Evolutionary conservation across 2,113 vertebrate species (phyloP).

Genomic region (Loxodonta africana): DNA sequence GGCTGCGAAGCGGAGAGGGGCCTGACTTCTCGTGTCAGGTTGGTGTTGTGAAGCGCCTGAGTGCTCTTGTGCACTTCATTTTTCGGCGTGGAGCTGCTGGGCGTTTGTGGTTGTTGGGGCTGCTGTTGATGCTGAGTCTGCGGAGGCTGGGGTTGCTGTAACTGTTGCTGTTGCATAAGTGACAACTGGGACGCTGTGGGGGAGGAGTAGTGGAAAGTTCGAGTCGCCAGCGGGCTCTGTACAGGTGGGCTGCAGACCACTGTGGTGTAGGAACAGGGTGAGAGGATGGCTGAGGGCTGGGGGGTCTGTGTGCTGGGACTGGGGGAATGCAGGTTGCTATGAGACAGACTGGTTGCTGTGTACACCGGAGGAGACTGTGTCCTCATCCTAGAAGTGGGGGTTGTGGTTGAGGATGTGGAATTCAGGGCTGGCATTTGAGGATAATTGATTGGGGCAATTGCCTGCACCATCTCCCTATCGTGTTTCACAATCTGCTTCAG

Average conservation of each 20-base stretch:
- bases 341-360: conserved; percentile 90
- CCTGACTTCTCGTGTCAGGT: conserved; percentile 94
- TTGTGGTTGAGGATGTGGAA: conserved; percentile 90
- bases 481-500: conserved; percentile 99
- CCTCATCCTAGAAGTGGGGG: conserved; percentile 91
- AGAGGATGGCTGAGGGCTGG: conserved; percentile 92
- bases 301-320: conserved; percentile 91
- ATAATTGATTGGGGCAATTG: conserved; percentile 91
- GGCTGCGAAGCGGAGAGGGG: conserved; percentile 99
- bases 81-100: conserved; percentile 90
- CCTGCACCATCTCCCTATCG: conserved; percentile 98
- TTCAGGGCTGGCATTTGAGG: conserved; percentile 92
- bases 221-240: conserved; percentile 94
- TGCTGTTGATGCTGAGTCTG: conserved; percentile 81
- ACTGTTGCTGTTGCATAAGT: conserved; percentile 91
- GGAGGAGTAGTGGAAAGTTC: conserved; percentile 97
- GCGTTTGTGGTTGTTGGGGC: conserved; percentile 88
- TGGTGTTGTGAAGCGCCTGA: conserved; percentile 95
- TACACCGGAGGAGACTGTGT: conserved; percentile 93
- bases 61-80: conserved; percentile 95
- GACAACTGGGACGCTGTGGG: conserved; percentile 96
- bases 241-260: conserved; percentile 94
- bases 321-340: conserved; percentile 92
- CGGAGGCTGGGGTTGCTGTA: conserved; percentile 86
- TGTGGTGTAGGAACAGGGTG: conserved; percentile 95